These are phyloP conservation scores for Azemiops feae DNA, from an alignment of 2,113 vertebrate genomes.

Conservation along the genomic window DNA sequence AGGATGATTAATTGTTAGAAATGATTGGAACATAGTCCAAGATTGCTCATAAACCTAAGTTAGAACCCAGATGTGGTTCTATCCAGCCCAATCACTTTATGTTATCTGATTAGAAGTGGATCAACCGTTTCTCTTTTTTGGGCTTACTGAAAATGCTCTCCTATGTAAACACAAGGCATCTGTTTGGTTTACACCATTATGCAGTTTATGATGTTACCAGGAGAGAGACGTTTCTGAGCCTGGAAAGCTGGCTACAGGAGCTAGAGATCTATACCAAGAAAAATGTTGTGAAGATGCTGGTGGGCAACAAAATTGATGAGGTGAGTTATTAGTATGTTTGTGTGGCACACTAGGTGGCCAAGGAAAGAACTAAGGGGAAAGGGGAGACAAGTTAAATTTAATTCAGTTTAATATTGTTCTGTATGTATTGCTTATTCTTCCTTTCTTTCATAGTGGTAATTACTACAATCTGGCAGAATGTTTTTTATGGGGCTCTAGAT, in stretches of 20 bases:
- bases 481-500: background rate
- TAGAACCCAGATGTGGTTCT: background rate
- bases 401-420: background rate
- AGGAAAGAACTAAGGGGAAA: background rate
- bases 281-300: slow-evolving; percentile 60
- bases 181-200: slow-evolving; percentile 26
- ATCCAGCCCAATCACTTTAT: background rate
- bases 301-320: slow-evolving; percentile 64
- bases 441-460: background rate
- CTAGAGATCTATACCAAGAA: slow-evolving; percentile 37
- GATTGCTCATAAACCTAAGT: background rate
- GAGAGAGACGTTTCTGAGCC: slow-evolving; percentile 54
- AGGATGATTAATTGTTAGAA: background rate
- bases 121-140: background rate
- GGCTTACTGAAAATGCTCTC: background rate
- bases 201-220: slow-evolving; percentile 67
- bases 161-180: background rate
- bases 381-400: background rate
- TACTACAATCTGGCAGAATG: background rate
- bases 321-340: slow-evolving; percentile 31
- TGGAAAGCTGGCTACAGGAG: slow-evolving; percentile 55
- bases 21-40: background rate
- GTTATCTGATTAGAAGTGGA: background rate
- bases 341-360: background rate
- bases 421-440: background rate